phyloP scores from a whole-genome alignment of 2,113 vertebrate genomes.

The Limanda limanda region DNA sequence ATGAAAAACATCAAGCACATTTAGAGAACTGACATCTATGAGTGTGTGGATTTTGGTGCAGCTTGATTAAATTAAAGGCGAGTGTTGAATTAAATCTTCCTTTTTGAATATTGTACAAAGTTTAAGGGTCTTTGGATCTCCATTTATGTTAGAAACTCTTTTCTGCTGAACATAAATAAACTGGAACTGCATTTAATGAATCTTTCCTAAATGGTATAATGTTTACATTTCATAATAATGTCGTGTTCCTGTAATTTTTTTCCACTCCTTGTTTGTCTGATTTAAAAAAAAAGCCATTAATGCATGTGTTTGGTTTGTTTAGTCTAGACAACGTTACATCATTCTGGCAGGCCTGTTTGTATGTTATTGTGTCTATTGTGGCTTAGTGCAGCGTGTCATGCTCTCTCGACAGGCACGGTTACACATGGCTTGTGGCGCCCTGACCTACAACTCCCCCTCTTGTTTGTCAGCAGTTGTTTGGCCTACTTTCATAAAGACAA shows the following conservation, averaged over 20 bases:
- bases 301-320: conserved; percentile 43
- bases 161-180: no score
- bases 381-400: conserved; percentile 69
- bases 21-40: no score
- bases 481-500: conserved; percentile 84
- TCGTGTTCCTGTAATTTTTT: conserved; percentile 16
- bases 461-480: conserved; percentile 82
- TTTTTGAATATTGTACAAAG: no score
- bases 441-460: conserved; percentile 80
- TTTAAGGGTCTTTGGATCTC: no score
- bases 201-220: background rate
- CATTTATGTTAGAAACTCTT: background rate
- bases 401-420: conserved; percentile 70
- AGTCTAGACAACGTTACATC: conserved; percentile 76
- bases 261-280: background rate
- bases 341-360: conserved; percentile 60
- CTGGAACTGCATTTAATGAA: background rate
- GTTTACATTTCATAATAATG: background rate
- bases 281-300: conserved; percentile 22
- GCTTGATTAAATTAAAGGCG: no score
- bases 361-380: conserved; percentile 73
- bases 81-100: no score
- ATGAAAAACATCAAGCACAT: no score
- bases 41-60: no score
- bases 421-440: conserved; percentile 75